Base-by-base conservation (phyloP, 2,113 vertebrate genomes). In the Corydoras maculifer region DNA sequence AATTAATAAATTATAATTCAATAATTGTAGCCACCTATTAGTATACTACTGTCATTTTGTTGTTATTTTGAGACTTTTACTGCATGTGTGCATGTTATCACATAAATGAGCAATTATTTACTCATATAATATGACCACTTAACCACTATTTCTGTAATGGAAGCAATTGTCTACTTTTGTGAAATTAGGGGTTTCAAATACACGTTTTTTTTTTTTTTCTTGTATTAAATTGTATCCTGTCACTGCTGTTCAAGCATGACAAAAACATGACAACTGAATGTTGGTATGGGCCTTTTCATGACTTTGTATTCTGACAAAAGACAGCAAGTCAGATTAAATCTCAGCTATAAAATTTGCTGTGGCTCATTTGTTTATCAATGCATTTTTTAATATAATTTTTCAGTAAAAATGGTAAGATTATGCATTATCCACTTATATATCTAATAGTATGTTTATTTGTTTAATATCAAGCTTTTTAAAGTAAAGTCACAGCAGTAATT, bases 11-110 rank as follows among this genome's bases (percentile, higher is more conserved):
- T 25, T 25, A 25, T 25, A 25, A 25, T 25, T 25, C 18, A 25
- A 25, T 25, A 25, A 25, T 25, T 25, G 18, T 25, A 50, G 11
- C 30, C 9, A 8, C 12, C 29, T 48, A 49, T 48, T 58, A 51
- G 61, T 61, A 35, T 31, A 15, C 13, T 66, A 53, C 13, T 6
- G 13, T 15, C 15, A 15, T 11, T 32, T 58, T 9, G 6, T 5
- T 15, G 53, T 60, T 72, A 9, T 73, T 66, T 30, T 60, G 62
- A 30, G 30, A 43, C 48, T 60, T 15, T 58, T 10, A 3, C 32
- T 49, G n/a, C 65, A 14, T 18, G 66, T 51, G 31, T 70, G 18
- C 50, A 14, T 53, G 58, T 54, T 65, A 77, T 12, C 66, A 77
- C 51, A 43, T 53, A 51, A 64, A 43, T 35, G 30, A 67, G 71